Evolutionary conservation across 2,113 vertebrate species (phyloP).

Genomic region (Desmodus rotundus): DNA sequence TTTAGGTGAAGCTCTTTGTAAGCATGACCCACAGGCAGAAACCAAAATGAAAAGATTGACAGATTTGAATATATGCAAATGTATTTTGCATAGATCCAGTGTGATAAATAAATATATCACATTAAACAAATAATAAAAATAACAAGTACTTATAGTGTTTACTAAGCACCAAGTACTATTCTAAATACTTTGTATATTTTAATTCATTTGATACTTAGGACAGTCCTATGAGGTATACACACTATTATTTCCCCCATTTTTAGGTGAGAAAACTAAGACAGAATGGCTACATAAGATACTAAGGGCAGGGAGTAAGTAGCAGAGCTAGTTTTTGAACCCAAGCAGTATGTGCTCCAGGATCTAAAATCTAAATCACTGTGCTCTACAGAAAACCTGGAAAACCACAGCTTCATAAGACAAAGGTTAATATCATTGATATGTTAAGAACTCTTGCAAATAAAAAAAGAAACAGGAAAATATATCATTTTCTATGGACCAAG

Average conservation of each 20-base stretch:
- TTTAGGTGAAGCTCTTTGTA: slow-evolving; percentile 10
- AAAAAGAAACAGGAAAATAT: slow-evolving; percentile 24
- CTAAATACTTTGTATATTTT: background rate
- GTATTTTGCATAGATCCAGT: background rate
- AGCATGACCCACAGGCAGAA: background rate
- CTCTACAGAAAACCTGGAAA: slow-evolving; percentile 6
- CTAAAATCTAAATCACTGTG: slow-evolving; percentile 19
- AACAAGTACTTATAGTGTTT: background rate
- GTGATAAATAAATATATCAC: background rate
- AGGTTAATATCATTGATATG: background rate
- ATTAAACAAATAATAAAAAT: slow-evolving; percentile 21
- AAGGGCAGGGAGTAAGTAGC: background rate
- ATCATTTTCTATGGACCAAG: background rate
- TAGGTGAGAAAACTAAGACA: slow-evolving; percentile 8
- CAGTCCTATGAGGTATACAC: background rate
- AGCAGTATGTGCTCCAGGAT: background rate
- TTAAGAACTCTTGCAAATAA: slow-evolving; percentile 10
- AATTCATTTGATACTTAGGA: background rate
- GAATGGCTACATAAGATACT: background rate
- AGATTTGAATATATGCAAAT: background rate
- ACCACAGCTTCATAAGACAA: background rate
- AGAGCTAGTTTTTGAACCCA: slow-evolving; percentile 16
- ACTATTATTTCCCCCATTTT: background rate
- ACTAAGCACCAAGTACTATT: background rate
- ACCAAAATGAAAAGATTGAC: background rate